Evolutionary conservation across 1,140 invertebrate species (phyloP), one percentile per base, ranked within the genome.

Genomic region (Scaptomyza hsui): DNA sequence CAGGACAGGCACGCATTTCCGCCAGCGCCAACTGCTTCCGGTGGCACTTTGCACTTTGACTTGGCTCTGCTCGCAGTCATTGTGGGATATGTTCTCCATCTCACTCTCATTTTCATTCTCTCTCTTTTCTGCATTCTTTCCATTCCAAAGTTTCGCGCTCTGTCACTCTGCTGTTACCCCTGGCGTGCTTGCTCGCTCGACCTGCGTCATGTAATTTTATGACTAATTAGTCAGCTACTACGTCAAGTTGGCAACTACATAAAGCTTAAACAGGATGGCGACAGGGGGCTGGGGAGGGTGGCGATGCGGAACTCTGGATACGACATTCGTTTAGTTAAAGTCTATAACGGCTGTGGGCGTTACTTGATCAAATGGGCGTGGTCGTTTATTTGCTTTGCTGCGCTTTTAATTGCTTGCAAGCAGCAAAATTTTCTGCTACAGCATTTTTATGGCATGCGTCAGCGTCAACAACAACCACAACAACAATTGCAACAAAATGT

Each of bases 171-270:
- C 18, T 32, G 39, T 42, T 56, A 16, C 44, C 24, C 21, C 29
- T 44, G 39, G n/a, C 57, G 48, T n/a, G 51, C 55, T 59, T 63
- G 16, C n/a, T n/a, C 76, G 60, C 63, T 55, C 73, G 51, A 44
- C 47, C 52, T 65, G 61, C 37, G 53, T 65, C 82, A 64, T 85
- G 81, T 81, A 85, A 85, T 85, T 85, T 85, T 85, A 85, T 85
- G 81, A 86, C 81, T 85, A 85, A 85, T 85, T 85, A 85, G 81
- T 75, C 77, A 77, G 81, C 81, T 81, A 78, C 77, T 85, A 64
- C 74, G 57, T 74, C 81, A 83, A 83, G 79, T 83, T 83, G 73
- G 69, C 72, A 82, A 74, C 79, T 78, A 64, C 74, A 83, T 78
- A 64, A 65, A 74, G 35, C 59, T 37, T 51, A 39, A 47, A 49